A percentile compares a stretch with the other conserved stretches of the same genome.
These are phyloP conservation scores for Pantelozetes paolii DNA, from an alignment of 2,888 invertebrate species.

Conservation along the genomic window DNA sequence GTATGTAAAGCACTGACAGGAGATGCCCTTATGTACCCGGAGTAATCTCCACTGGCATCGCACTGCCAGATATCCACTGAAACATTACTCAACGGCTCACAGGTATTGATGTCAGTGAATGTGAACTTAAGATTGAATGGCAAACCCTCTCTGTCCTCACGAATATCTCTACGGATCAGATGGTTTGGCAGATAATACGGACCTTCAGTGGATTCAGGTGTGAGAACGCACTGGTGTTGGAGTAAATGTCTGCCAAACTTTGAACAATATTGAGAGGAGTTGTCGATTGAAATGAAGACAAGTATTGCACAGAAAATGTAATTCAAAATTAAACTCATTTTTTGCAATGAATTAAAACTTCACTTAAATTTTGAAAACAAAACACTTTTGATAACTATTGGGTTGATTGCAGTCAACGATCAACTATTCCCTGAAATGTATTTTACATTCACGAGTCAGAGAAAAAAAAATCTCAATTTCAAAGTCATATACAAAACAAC, in stretches of 20 bases:
- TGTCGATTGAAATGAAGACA: neutral
- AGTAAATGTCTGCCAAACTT: constrained; percentile 38
- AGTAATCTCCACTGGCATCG: constrained; percentile 37
- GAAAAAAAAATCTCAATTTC: neutral
- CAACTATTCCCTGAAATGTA: too few relatives aligned
- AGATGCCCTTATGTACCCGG: constrained; percentile 25
- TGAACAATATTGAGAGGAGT: constrained; percentile 16
- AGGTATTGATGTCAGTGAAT: constrained; percentile 37
- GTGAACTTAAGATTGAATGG: constrained; percentile 30
- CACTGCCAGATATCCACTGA: constrained; percentile 40
- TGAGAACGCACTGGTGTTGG: constrained; percentile 37
- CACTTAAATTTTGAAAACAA: neutral
- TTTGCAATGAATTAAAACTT: too few relatives aligned
- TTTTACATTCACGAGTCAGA: too few relatives aligned
- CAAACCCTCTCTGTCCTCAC: constrained; percentile 33
- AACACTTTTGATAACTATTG: too few relatives aligned
- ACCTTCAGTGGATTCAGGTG: constrained; percentile 40
- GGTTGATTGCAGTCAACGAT: too few relatives aligned
- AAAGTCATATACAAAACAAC: neutral
- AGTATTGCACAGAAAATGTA: neutral
- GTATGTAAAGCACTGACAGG: neutral
- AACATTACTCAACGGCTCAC: constrained; percentile 37
- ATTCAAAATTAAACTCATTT: neutral
- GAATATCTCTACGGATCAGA: constrained; percentile 33
- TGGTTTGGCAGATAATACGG: constrained; percentile 38